Evolutionary conservation across 2,113 vertebrate genomes (phyloP).

Genomic region (Camelus dromedarius): DNA sequence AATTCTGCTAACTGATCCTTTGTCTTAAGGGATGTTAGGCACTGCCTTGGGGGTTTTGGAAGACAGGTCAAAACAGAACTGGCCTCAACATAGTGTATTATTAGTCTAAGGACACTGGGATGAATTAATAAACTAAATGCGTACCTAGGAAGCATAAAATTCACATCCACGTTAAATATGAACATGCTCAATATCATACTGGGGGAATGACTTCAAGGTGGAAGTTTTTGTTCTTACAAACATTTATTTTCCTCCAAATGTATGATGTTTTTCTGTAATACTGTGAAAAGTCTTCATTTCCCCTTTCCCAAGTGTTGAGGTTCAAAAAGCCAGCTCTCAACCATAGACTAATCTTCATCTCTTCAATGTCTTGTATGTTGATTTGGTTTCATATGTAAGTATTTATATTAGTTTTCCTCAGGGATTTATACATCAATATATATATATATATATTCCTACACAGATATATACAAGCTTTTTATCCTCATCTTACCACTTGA

Average conservation of each 20-base stretch:
- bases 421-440: slow-evolving; percentile 78
- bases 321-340: slow-evolving; percentile 75
- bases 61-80: slow-evolving; percentile 16
- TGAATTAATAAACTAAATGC: slow-evolving; percentile 45
- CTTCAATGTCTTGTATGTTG: slow-evolving; percentile 70
- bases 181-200: slow-evolving; percentile 56
- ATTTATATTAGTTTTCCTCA: slow-evolving; percentile 73
- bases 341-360: slow-evolving; percentile 75
- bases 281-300: slow-evolving; percentile 72
- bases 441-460: slow-evolving; percentile 74
- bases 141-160: slow-evolving; percentile 63
- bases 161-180: slow-evolving; percentile 69
- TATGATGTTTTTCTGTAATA: slow-evolving; percentile 63
- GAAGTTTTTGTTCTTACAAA: slow-evolving; percentile 78
- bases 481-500: slow-evolving; percentile 82
- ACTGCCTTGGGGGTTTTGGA: neutral
- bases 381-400: slow-evolving; percentile 76
- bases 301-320: slow-evolving; percentile 62
- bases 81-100: neutral
- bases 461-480: slow-evolving; percentile 78
- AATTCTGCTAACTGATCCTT: slow-evolving; percentile 31
- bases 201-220: slow-evolving; percentile 77
- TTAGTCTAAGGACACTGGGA: slow-evolving; percentile 42
- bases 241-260: slow-evolving; percentile 82
- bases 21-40: neutral